Percentiles rank a stretch among this genome's conserved stretches.
Evolutionary conservation across 2,113 vertebrate genomes (phyloP).

Genomic region (Pyxicephalus adspersus): DNA sequence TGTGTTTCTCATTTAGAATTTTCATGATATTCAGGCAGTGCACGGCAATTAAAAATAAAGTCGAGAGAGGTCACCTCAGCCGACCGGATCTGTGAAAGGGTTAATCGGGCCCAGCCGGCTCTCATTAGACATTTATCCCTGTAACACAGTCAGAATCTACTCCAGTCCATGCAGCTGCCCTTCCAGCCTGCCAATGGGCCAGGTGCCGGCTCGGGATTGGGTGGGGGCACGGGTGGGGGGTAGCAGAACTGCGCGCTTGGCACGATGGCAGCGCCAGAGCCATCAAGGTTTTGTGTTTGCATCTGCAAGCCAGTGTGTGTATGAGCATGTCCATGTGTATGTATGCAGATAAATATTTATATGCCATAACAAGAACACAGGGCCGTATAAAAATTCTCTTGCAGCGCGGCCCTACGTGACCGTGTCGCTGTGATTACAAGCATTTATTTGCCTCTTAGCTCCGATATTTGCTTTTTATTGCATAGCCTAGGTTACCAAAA

Average conservation of each 20-base stretch:
- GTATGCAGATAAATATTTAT: slow-evolving; percentile 16
- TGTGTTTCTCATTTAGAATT: too few species aligned
- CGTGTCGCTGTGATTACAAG: neutral
- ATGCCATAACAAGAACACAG: neutral
- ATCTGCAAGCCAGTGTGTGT: slow-evolving; percentile 41
- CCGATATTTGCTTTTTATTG: neutral
- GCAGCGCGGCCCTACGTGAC: neutral
- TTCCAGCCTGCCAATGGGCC: slow-evolving; percentile 44
- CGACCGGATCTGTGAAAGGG: neutral
- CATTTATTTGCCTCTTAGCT: too few species aligned
- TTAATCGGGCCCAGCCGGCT: slow-evolving; percentile 51
- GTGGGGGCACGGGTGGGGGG: neutral
- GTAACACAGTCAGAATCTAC: slow-evolving; percentile 41
- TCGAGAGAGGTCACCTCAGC: neutral
- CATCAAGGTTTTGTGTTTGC: slow-evolving; percentile 35
- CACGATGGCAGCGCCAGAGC: slow-evolving; percentile 12
- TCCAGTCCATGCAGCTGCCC: slow-evolving; percentile 48
- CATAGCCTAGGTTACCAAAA: neutral
- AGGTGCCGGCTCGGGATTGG: slow-evolving; percentile 32
- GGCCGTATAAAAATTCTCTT: neutral
- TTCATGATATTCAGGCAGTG: too few species aligned
- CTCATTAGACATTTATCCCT: slow-evolving; percentile 50
- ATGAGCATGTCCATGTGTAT: neutral
- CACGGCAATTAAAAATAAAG: too few species aligned
- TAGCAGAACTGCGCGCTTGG: slow-evolving; percentile 37